phyloP scores from a whole-genome alignment of 2,888 invertebrate species.

The Tricholauxania praeusta region DNA sequence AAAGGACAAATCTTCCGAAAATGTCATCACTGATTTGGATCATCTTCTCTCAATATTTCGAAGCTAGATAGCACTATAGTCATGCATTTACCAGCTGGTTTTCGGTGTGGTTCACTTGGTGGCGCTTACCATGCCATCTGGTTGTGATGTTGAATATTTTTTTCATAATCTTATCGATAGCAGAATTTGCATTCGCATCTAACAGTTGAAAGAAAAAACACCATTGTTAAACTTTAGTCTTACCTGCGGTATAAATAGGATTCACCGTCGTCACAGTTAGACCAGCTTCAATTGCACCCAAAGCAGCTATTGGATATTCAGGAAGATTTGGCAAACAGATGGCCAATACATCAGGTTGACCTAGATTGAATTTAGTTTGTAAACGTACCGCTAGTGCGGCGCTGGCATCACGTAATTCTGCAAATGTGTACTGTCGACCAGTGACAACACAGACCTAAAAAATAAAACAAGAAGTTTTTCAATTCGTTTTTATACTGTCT shows the following conservation, averaged over 20 bases:
- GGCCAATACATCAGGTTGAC: slow-evolving; percentile 76
- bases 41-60: no score
- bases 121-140: no score
- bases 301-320: slow-evolving; percentile 76
- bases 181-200: neutral
- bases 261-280: slow-evolving; percentile 79
- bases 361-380: slow-evolving; percentile 75
- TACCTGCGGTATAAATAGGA: slow-evolving; percentile 78
- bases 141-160: no score
- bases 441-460: slow-evolving; percentile 79
- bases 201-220: neutral
- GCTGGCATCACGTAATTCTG: slow-evolving; percentile 74
- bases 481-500: no score
- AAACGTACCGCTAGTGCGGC: slow-evolving; percentile 77
- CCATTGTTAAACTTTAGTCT: slow-evolving; percentile 43
- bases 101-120: no score
- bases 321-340: slow-evolving; percentile 82
- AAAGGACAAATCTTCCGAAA: no score
- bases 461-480: neutral
- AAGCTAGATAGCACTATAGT: no score
- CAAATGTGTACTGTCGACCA: slow-evolving; percentile 80
- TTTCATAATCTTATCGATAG: no score
- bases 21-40: no score
- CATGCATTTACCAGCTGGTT: no score
- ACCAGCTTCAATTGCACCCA: slow-evolving; percentile 79